phyloP scores from a whole-genome alignment of 2,888 invertebrate genomes.

The Tiliacea citrago region DNA sequence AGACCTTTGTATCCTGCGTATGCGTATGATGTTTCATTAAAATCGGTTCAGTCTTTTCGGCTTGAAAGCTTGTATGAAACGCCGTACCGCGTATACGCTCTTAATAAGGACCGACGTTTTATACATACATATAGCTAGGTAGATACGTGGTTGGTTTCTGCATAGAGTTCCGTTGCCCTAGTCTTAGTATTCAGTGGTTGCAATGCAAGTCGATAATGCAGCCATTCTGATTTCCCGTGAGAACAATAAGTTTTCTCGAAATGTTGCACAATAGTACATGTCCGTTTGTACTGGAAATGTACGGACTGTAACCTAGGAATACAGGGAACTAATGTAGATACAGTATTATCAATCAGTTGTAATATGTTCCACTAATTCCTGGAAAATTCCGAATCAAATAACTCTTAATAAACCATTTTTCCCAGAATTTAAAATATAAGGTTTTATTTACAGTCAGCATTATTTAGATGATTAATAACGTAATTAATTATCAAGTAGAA shows the following conservation, averaged over 20 bases:
- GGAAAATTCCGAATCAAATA: neutral
- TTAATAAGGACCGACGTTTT: conserved; percentile 47
- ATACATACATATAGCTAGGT: conserved; percentile 11
- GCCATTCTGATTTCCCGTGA: conserved; percentile 67
- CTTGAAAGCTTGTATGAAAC: no score
- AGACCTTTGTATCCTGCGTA: no score
- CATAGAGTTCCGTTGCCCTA: conserved; percentile 47
- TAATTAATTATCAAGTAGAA: neutral
- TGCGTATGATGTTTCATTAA: no score
- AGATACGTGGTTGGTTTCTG: no score
- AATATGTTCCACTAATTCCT: neutral
- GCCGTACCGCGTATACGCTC: no score
- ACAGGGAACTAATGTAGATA: neutral
- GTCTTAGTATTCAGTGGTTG: conserved; percentile 59
- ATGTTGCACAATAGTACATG: conserved; percentile 53
- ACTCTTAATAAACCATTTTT: neutral
- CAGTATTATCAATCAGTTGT: conserved; percentile 1
- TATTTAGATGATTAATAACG: neutral
- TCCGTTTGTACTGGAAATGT: conserved; percentile 34
- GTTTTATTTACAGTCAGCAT: neutral
- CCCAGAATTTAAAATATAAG: neutral
- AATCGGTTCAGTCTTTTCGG: no score
- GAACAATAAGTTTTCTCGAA: conserved; percentile 65
- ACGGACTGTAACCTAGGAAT: conserved; percentile 11
- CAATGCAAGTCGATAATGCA: conserved; percentile 66